Conservation (phyloP, 2,113 vertebrate genomes). For the Aptenodytes forsteri region DNA sequence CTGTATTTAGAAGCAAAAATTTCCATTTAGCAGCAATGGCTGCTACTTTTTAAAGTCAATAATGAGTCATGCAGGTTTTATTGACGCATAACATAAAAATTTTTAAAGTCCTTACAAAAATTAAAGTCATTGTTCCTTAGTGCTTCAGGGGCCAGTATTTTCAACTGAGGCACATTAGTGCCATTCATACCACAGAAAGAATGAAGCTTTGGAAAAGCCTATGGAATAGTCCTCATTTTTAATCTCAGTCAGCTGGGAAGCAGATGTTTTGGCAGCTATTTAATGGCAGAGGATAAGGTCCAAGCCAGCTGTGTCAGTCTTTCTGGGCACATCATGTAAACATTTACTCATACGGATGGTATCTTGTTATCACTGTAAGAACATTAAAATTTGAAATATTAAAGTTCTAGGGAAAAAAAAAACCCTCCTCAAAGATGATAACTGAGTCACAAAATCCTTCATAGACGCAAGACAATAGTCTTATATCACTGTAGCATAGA, state of each 20-base stretch:
- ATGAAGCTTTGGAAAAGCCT: not conserved
- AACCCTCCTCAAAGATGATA: not conserved
- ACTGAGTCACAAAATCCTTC: not conserved
- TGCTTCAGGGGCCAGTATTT: not conserved
- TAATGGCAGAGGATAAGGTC: not conserved
- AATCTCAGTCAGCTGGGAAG: not conserved
- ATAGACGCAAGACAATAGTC: not conserved
- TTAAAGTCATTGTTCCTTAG: not conserved
- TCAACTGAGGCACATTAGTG: not conserved
- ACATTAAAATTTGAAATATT: not conserved
- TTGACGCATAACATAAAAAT: accelerated
- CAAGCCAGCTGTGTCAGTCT: not conserved
- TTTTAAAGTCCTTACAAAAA: not conserved
- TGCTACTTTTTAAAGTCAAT: not conserved
- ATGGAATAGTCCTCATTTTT: not conserved
- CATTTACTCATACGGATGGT: not conserved
- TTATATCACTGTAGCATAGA: not conserved
- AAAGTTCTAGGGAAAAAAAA: not conserved
- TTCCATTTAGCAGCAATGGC: not conserved
- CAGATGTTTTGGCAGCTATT: not conserved
- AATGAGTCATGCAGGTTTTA: not conserved
- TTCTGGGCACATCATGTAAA: not conserved
- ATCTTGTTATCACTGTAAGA: not conserved
- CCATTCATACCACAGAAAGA: not conserved
- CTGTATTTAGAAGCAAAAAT: not conserved